Evolutionary conservation across 2,113 vertebrate species (phyloP).

Genomic region (Plecturocebus donacophilus): DNA sequence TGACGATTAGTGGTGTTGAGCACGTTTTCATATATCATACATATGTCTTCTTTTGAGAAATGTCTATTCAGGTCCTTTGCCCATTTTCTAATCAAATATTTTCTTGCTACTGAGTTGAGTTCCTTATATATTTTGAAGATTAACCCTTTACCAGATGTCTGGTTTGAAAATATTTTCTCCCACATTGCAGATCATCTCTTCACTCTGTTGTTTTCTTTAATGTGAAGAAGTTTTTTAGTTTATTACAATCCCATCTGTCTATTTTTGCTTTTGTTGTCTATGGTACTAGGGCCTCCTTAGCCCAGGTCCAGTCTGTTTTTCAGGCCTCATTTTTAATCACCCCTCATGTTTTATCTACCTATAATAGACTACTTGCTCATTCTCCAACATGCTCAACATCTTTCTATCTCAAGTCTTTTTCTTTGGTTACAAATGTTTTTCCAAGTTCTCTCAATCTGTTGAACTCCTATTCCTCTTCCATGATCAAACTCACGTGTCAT

Average conservation of each 20-base stretch:
- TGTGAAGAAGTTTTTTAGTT: neutral
- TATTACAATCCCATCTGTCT: neutral
- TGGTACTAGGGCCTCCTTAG: neutral
- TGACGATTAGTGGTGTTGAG: neutral
- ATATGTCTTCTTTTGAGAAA: neutral
- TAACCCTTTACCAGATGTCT: neutral
- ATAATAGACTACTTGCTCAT: neutral
- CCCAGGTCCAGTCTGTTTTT: neutral
- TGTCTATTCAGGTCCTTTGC: neutral
- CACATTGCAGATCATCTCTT: neutral
- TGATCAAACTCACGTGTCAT: constrained; percentile 18
- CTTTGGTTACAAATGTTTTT: constrained; percentile 20
- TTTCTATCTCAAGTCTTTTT: constrained; percentile 7
- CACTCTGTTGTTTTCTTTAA: neutral
- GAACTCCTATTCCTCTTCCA: constrained; percentile 6
- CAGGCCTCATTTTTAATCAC: neutral
- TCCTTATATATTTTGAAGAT: neutral
- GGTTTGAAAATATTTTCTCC: neutral
- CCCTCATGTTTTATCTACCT: neutral
- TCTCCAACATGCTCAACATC: neutral
- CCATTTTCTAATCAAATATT: neutral
- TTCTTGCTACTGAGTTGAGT: neutral
- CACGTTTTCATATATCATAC: neutral
- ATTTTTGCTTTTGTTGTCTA: neutral
- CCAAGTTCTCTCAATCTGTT: neutral